A percentile compares a stretch with the other conserved stretches of the same genome.
These are phyloP conservation scores for Philaenus spumarius DNA, from an alignment of 1,140 invertebrate species.

Conservation along the genomic window DNA sequence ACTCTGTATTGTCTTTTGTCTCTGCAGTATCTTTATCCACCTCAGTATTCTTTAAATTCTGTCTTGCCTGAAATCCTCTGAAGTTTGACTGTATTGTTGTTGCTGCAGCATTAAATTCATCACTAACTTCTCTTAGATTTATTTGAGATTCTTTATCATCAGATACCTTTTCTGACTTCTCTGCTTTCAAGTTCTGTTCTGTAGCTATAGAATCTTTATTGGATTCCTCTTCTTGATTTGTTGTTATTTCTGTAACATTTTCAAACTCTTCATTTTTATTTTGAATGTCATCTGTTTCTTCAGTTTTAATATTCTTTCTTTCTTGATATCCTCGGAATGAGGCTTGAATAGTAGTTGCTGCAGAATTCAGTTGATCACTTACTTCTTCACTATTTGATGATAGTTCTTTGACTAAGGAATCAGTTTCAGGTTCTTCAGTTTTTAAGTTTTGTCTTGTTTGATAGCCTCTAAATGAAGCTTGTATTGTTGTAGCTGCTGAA, in stretches of 20 bases:
- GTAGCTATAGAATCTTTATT: too few species aligned
- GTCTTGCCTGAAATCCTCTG: constrained; percentile 25
- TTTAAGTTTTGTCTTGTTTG: constrained; percentile 21
- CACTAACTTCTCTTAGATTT: not conserved
- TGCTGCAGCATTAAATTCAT: constrained; percentile 19
- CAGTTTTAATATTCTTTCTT: constrained; percentile 26
- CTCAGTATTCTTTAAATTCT: constrained; percentile 6
- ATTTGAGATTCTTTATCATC: too few species aligned
- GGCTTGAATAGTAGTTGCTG: constrained; percentile 28
- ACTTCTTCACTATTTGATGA: not conserved
- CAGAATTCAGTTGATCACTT: constrained; percentile 2
- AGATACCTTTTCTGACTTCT: too few species aligned
- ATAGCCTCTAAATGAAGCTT: constrained; percentile 23
- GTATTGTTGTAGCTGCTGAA: constrained; percentile 23
- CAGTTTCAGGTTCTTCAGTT: constrained; percentile 5
- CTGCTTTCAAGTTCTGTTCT: too few species aligned
- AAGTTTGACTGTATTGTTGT: constrained; percentile 26
- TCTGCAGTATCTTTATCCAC: not conserved
- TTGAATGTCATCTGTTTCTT: constrained; percentile 29
- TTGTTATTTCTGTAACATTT: constrained; percentile 5
- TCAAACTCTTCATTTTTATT: too few species aligned
- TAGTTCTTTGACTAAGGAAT: too few species aligned
- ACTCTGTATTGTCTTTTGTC: not conserved
- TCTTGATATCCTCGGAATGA: constrained; percentile 22
- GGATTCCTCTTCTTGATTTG: too few species aligned